These are phyloP conservation scores for Grammomys surdaster DNA, from an alignment of 2,113 vertebrate species.

Conservation along the genomic window DNA sequence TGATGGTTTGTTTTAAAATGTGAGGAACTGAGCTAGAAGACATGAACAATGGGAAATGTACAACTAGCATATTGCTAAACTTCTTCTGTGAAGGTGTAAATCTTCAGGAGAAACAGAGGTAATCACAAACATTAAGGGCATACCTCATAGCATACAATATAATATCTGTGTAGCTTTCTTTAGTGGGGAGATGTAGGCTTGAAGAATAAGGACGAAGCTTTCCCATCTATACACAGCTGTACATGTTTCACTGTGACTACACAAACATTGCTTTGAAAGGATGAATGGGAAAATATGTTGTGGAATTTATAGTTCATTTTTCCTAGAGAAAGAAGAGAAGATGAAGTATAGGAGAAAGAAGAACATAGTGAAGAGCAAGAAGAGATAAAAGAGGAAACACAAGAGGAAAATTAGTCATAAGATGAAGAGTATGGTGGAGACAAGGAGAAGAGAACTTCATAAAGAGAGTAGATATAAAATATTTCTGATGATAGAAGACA, in stretches of 20 bases:
- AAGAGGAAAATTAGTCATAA: neutral
- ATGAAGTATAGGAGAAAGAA: neutral
- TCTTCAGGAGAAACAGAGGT: neutral
- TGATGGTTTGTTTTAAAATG: neutral
- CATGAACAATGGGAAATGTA: neutral
- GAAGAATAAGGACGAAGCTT: neutral
- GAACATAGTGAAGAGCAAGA: neutral
- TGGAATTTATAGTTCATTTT: neutral
- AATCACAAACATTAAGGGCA: neutral
- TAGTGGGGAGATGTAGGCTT: neutral
- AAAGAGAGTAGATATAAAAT: fast-evolving
- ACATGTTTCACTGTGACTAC: neutral
- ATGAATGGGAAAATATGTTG: neutral
- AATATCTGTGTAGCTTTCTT: neutral
- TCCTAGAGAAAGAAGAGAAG: neutral
- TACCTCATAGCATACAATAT: neutral
- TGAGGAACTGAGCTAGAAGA: neutral
- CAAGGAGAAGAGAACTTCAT: neutral
- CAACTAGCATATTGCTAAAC: neutral
- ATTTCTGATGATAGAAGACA: neutral
- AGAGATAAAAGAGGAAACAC: neutral
- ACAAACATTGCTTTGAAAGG: neutral
- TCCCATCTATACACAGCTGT: neutral
- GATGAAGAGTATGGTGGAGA: neutral
- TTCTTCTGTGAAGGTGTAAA: neutral